Evolutionary conservation across 2,797 vertebrate genomes (phyloP).

Genomic region (Sebastes kiyomatsui): DNA sequence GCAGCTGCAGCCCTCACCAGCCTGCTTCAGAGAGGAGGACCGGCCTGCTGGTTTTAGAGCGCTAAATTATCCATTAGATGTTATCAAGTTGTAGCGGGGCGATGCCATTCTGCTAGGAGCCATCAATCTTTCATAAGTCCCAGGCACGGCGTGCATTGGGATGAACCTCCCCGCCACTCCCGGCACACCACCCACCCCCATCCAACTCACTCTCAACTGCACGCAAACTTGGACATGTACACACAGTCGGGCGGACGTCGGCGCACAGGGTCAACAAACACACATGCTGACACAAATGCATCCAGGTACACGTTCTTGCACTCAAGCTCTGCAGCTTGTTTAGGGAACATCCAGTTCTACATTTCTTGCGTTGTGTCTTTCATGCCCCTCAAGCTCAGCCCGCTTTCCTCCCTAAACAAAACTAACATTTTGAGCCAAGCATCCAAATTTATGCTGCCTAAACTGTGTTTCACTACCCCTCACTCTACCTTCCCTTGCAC

Average conservation of each 20-base stretch:
- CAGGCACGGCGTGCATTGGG: conserved; percentile 64
- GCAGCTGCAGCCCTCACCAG: conserved; percentile 64
- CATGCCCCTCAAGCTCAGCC: conserved; percentile 7
- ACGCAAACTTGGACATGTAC: conserved; percentile 66
- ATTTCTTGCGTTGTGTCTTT: conserved; percentile 37
- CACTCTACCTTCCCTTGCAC: conserved; percentile 16
- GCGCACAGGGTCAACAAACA: conserved; percentile 66
- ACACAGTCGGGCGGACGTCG: conserved; percentile 38
- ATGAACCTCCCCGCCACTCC: conserved; percentile 60
- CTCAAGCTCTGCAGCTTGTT: conserved; percentile 62
- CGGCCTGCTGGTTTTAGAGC: conserved; percentile 86
- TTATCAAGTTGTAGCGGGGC: conserved; percentile 96
- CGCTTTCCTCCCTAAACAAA: conserved; percentile 20
- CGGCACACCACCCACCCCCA: conserved; percentile 21
- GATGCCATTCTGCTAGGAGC: conserved; percentile 93
- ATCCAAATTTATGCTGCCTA: conserved; percentile 43
- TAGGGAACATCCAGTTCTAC: conserved; percentile 43
- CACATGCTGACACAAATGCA: conserved; percentile 57
- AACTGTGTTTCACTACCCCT: conserved; percentile 36
- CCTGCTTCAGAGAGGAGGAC: conserved; percentile 49
- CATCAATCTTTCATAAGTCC: conserved; percentile 94
- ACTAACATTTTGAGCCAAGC: conserved; percentile 43
- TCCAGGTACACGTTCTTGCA: conserved; percentile 73
- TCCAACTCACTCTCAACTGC: conserved; percentile 36
- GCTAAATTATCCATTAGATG: conserved; percentile 97